These are phyloP conservation scores for Aurelia sp. DNA, from an alignment of 30 jellyfish, hydroid and myxozoan species.

Conservation along the genomic window DNA sequence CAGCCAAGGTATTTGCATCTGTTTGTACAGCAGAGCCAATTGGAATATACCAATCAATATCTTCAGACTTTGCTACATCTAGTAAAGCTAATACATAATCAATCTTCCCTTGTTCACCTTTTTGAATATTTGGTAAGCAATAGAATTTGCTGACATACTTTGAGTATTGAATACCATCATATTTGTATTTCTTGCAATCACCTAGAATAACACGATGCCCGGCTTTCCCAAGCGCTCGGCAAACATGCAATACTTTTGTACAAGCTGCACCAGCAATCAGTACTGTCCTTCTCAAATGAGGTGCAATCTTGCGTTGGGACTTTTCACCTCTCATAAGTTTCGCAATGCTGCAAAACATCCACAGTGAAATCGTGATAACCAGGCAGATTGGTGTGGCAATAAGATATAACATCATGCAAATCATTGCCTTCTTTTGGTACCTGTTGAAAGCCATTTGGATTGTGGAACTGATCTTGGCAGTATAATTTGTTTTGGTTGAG, in stretches of 20 bases:
- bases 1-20: not conserved
- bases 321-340: too few relatives aligned
- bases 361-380: not conserved
- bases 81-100: not conserved
- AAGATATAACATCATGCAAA: not conserved
- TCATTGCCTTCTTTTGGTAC: not conserved
- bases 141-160: conserved; percentile 7
- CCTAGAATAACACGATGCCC: conserved; percentile 12
- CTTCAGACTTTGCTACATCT: not conserved
- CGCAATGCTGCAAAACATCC: not conserved
- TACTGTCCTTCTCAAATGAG: not conserved
- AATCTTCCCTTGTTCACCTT: too few relatives aligned
- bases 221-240: conserved; percentile 15
- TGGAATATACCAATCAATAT: conserved; percentile 25
- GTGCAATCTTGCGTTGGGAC: not conserved
- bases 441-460: not conserved
- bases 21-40: not conserved
- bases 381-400: conserved; percentile 4
- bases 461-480: too few relatives aligned
- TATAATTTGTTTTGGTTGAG: too few relatives aligned
- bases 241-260: conserved; percentile 9
- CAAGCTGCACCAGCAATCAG: conserved; percentile 10
- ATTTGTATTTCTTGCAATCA: not conserved
- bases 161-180: not conserved
- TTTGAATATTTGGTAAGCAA: not conserved